Evolutionary conservation across 1,140 invertebrate species (phyloP), one percentile per base, ranked within the genome.

Genomic region (Pseudomyrmex pallidus): DNA sequence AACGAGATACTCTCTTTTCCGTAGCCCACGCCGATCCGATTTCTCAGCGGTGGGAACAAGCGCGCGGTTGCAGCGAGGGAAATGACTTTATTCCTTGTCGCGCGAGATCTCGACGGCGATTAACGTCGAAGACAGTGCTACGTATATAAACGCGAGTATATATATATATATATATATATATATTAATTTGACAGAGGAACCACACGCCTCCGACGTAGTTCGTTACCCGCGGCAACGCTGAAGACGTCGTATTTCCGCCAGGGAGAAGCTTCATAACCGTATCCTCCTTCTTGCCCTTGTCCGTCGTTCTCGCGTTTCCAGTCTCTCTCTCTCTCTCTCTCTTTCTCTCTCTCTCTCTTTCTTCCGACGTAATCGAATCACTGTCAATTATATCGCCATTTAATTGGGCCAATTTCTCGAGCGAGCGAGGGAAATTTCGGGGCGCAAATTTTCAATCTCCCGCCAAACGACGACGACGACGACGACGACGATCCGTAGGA

Each of bases 331-430:
- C 35, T 35, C 25, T 35, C 35, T 25, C 25, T 25, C 35, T 35
- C 25, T 35, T 5, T 25, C 25, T 25, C 25, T 25, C 25, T 25
- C 35, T 35, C 1, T 35, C 46, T 48, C 13, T 56, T 17, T 46
- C 54, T 67, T 17, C 12, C 54, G 25, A 35, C 9, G 15, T 82
- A 74, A 82, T 83, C 70, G 68, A 62, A 50, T 86, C 57, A 85
- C 68, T 62, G 84, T 86, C 85, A 80, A 70, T 82, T 82, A 61
- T 54, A 82, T 52, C 17, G 52, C 52, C 61, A 22, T 67, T 85
- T 85, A 85, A 74, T 85, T 74, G 67, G 22, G 20, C 82, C 82
- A 80, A 80, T 80, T 70, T 72, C 66, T 80, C 66, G 48, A 66
- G 63, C 74, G 72, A 61, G 46, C 56, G 13, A 13, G 0, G 35